These are phyloP conservation scores for Mus spretus DNA, from an alignment of 2,797 vertebrate species.

Conservation along the genomic window DNA sequence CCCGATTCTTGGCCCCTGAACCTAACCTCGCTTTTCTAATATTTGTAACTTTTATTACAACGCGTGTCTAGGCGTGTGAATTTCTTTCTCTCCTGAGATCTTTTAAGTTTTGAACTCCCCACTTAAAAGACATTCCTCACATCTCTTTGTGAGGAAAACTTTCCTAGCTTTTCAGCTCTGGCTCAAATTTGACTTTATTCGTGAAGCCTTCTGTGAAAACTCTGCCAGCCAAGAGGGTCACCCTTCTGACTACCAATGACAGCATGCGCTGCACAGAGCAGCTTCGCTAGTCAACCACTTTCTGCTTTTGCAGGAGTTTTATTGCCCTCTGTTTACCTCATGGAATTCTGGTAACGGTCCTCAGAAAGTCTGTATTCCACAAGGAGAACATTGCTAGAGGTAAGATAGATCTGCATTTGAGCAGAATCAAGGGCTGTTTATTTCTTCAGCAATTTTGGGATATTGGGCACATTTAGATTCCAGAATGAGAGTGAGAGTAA, in stretches of 20 bases:
- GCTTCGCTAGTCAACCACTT: background rate
- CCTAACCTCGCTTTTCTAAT: background rate
- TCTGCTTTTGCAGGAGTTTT: background rate
- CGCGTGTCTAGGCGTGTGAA: background rate
- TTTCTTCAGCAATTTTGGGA: background rate
- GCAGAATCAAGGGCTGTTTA: background rate
- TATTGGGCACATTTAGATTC: background rate
- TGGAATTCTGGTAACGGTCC: background rate
- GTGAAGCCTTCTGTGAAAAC: background rate
- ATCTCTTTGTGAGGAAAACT: conserved; percentile 20
- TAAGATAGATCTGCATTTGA: background rate
- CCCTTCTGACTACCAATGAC: background rate
- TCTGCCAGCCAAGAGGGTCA: background rate
- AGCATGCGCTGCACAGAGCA: no score
- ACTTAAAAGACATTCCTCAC: background rate
- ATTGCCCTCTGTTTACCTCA: background rate
- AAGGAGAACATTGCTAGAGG: no score
- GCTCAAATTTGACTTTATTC: background rate
- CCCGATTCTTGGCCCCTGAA: background rate
- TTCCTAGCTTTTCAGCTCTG: background rate
- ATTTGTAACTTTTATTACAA: conserved; percentile 48
- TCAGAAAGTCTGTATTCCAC: background rate
- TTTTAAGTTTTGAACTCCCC: conserved; percentile 13
- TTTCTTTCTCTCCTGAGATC: conserved; percentile 28
- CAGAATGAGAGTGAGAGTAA: background rate